Evolutionary conservation across 2,888 invertebrate genomes (phyloP), one percentile per base, ranked within the genome.

Genomic region (Chorisops tibialis): DNA sequence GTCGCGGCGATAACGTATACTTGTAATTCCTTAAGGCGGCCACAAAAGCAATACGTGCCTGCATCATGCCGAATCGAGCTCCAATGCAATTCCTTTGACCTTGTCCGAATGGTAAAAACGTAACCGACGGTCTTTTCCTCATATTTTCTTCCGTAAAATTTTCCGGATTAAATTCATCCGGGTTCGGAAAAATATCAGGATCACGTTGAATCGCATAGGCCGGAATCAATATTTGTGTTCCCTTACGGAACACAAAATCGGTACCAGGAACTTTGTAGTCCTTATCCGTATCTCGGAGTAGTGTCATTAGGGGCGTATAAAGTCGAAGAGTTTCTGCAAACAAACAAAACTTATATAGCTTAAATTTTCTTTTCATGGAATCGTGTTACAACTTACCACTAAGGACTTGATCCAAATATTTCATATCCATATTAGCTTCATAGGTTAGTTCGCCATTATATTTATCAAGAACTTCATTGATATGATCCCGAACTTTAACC

Each of bases 141-240:
- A 70, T 68, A 16, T 65, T 67, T 1, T 70, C 70, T 0, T 74
- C 70, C 3, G 69, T 63, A 67, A 79, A 81, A 12, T 80, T 69
- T 35, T 79, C 73, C 1, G 81, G 81, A 43, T 78, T 74, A 65
- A 79, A 81, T 58, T 72, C 73, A 38, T 74, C 61, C 6, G 81
- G 80, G 41, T 80, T 72, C 1, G 73, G 73, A 61, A 78, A 81
- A 63, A 77, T 70, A 21, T 73, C 69, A 14, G 73, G 73, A 69
- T 80, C 80, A 2, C 77, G 68, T 47, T 80, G 80, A 16, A 80
- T 73, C 50, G 76, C 78, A 64, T 75, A 61, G 6, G 77, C 65
- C 0, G 80, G 75, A 47, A 80, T 74, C 54, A 76, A 70, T 24
- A 79, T 65, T 0, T 72, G 68, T 22, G 74, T 76, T 9, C 78